Base-by-base conservation (phyloP, 2,113 vertebrate species). In the Pelecanoides urinatrix region DNA sequence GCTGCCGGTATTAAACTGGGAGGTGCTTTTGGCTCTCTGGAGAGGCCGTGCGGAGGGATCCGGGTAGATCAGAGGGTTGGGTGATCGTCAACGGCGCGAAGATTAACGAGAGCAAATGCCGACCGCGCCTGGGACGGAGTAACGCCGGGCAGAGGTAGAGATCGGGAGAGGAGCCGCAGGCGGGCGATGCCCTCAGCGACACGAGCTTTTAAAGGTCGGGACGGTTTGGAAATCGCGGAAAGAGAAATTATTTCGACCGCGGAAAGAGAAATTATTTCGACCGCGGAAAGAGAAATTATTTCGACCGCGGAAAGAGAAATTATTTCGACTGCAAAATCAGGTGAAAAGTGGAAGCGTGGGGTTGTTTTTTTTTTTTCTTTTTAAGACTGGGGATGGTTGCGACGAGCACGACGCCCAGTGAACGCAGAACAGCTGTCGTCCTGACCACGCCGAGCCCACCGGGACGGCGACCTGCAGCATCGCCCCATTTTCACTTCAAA, bases 21-120 rank as follows among this genome's bases (percentile, higher is more conserved):
- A 59, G 44, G 56, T 0, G 19, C 18, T 3, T 34, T 12, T 20
- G 8, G 56, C 56, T 58, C 56, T 22, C 20, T 1, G 21, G 21
- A 59, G 56, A 11, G 68, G 36, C 49, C 2, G 19, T 3, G 49
- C 27, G 2, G 68, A 12, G 27, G 29, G 50, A 55, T 3, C 4
- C 16, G 21, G 52, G 8, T 3, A 34, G 38, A 19, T 34, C 11
- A 2, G 47, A 40, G 36, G 27, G 2, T 19, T 0, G 7, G 17
- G 53, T 4, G 30, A 25, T 26, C 17, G 4, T 27, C 40, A 6
- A 9, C 13, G 4, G 52, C 53, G 4, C 2, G 29, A 34, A 25
- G 42, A 42, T 19, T 8, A 34, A 42, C 0, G 22, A 34, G 30
- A 34, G 52, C 21, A 10, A 34, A 26, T 2, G 30, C 18, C 32